phyloP scores from a whole-genome alignment of 2,797 vertebrate species.

The Limnodromus scolopaceus region DNA sequence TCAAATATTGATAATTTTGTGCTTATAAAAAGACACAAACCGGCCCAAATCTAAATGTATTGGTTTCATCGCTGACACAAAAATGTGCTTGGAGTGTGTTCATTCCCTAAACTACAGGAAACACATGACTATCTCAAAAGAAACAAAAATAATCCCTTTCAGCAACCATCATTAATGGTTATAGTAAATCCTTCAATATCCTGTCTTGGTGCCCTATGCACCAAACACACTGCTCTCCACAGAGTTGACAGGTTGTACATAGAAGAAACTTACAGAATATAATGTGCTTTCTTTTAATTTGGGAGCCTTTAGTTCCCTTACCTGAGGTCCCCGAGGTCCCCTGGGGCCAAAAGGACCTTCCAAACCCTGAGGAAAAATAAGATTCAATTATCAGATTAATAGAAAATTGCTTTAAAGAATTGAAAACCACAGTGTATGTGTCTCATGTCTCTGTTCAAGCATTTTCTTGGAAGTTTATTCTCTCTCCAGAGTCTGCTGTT shows the following conservation, averaged over 20 bases:
- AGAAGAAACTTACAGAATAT: background rate
- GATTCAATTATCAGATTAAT: background rate
- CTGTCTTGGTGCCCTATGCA: background rate
- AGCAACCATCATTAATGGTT: background rate
- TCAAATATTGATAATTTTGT: background rate
- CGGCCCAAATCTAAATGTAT: background rate
- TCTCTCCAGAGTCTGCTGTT: background rate
- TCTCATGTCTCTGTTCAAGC: background rate
- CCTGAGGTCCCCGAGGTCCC: conserved; percentile 82
- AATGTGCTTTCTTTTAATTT: background rate
- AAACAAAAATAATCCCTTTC: background rate
- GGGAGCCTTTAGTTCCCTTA: conserved; percentile 48
- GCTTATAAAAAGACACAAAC: background rate
- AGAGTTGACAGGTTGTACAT: background rate
- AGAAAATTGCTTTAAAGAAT: background rate
- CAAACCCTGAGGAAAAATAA: conserved; percentile 77
- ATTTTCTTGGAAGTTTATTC: background rate
- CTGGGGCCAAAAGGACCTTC: conserved; percentile 80
- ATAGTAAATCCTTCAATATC: background rate
- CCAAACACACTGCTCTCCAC: background rate
- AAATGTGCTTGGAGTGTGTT: background rate
- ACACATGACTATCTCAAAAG: background rate
- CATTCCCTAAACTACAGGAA: background rate
- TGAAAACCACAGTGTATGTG: background rate
- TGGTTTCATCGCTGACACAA: background rate